A percentile compares a stretch with the other conserved stretches of the same genome.
Evolutionary conservation across 1,140 invertebrate species (phyloP).

Genomic region (Pollicipes pollicipes): DNA sequence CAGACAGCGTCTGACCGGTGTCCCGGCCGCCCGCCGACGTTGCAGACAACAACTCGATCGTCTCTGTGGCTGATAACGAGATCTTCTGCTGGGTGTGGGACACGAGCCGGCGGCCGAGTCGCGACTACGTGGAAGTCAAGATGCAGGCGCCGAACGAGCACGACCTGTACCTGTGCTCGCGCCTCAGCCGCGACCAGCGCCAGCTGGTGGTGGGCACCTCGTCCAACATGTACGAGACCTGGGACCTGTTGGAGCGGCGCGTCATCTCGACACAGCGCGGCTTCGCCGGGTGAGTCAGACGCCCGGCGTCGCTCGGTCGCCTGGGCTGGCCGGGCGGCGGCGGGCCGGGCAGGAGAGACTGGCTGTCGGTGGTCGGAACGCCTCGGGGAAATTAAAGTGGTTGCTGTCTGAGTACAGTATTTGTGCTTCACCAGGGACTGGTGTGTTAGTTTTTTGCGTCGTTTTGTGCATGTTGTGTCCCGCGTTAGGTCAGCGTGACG

Average conservation of each 20-base stretch:
- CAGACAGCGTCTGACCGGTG: background rate
- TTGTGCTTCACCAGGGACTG: too few species aligned
- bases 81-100: background rate
- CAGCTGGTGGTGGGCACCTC: background rate
- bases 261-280: background rate
- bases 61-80: conserved; percentile 1
- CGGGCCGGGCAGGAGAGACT: too few species aligned
- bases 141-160: background rate
- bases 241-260: background rate
- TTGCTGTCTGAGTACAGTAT: too few species aligned
- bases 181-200: background rate
- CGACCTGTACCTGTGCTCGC: conserved; percentile 3
- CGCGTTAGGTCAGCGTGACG: too few species aligned
- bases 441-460: too few species aligned
- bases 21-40: too few species aligned
- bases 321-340: too few species aligned
- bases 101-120: background rate
- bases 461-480: too few species aligned
- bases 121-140: background rate
- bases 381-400: too few species aligned
- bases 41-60: background rate
- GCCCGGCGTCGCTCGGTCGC: too few species aligned
- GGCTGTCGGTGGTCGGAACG: too few species aligned
- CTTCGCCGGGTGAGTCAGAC: background rate
- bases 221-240: conserved; percentile 5